Conservation (phyloP, 1,140 invertebrate species). For the Musca domestica region DNA sequence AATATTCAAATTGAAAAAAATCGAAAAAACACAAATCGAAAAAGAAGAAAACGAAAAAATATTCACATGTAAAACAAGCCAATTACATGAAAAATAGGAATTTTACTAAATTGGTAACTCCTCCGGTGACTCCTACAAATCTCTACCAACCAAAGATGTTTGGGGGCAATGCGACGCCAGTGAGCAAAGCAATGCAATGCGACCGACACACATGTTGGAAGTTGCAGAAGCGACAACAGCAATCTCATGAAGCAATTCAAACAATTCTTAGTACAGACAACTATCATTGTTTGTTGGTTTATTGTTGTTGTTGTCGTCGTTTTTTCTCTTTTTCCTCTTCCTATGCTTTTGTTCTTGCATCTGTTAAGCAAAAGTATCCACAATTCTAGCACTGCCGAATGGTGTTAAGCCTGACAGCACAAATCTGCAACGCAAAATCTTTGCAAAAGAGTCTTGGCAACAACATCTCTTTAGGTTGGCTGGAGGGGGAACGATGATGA, state of each 20-base stretch:
- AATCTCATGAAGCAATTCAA: background rate
- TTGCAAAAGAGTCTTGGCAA: background rate
- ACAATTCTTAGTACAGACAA: constrained; percentile 15
- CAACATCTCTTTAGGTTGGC: no score
- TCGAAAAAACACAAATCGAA: no score
- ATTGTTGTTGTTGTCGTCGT: background rate
- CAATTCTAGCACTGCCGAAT: background rate
- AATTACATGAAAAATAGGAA: constrained; percentile 19
- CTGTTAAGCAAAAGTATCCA: no score
- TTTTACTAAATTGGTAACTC: constrained; percentile 12
- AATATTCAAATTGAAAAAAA: no score
- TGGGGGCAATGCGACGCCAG: no score
- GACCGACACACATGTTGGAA: no score
- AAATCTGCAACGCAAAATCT: constrained; percentile 28
- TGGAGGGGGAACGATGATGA: background rate
- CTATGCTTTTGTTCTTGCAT: background rate
- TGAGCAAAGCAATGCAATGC: no score
- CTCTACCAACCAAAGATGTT: no score
- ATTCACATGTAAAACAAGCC: constrained; percentile 22
- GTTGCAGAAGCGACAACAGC: no score
- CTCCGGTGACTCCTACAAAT: background rate
- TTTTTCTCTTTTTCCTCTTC: background rate
- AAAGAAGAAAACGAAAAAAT: background rate
- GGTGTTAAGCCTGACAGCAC: constrained; percentile 10
- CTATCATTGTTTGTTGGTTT: constrained; percentile 5